Conservation (phyloP, 64 coral and sea anemone species). For the Actinia equina region DNA sequence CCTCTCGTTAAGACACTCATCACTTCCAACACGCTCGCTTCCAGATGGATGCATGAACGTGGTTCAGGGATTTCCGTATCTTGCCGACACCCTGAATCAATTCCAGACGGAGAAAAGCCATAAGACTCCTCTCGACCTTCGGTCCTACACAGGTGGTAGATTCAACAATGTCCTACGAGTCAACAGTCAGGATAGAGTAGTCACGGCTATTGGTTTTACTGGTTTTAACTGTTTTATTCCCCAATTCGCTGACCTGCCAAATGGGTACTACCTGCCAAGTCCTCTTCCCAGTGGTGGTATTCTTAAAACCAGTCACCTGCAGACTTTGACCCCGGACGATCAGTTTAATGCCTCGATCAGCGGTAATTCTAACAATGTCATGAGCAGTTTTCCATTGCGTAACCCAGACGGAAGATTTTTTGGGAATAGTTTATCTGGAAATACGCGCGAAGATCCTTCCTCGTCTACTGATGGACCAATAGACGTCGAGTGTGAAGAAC, state of each 20-base stretch:
- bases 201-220: not conserved
- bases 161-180: not conserved
- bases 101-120: not conserved
- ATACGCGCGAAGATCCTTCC: not conserved
- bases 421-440: not conserved
- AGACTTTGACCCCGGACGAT: not conserved
- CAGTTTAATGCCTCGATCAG: not conserved
- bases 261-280: not conserved
- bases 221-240: not conserved
- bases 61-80: not conserved
- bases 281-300: not conserved
- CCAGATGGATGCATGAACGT: not conserved
- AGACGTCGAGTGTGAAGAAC: not conserved
- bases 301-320: not conserved
- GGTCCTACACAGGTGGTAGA: not conserved
- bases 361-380: not conserved
- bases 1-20: not conserved
- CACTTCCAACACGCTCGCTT: not conserved
- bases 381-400: not conserved
- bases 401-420: not conserved
- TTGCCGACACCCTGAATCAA: not conserved
- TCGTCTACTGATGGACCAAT: not conserved
- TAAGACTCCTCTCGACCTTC: not conserved
- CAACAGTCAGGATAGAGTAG: not conserved
- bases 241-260: not conserved